These are phyloP conservation scores for Plestiodon gilberti DNA, from an alignment of 2,113 vertebrate genomes.

Conservation along the genomic window DNA sequence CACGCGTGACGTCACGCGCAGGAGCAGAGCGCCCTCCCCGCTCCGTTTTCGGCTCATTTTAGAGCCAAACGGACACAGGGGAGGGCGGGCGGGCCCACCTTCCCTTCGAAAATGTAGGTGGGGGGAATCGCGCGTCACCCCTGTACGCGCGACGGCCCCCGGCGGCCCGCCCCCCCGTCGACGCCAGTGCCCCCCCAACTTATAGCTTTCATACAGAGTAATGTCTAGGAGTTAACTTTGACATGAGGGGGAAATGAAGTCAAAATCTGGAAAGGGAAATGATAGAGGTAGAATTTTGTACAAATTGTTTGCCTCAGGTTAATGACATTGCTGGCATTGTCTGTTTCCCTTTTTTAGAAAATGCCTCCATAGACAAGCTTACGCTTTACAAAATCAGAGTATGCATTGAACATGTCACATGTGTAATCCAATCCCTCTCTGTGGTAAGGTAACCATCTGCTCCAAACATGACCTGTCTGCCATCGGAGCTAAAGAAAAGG, in stretches of 20 bases:
- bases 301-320: conserved; percentile 20
- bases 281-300: neutral
- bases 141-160: no score
- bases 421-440: conserved; percentile 13
- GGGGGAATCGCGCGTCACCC: no score
- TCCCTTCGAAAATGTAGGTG: no score
- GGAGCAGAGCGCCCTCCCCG: no score
- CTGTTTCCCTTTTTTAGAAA: conserved; percentile 26
- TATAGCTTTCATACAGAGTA: neutral
- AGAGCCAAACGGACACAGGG: no score
- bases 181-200: no score
- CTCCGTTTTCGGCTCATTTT: no score
- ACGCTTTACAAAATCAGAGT: conserved; percentile 33
- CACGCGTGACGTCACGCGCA: no score
- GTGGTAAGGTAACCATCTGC: conserved; percentile 30
- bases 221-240: conserved; percentile 7
- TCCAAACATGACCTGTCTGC: conserved; percentile 32
- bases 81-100: no score
- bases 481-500: conserved; percentile 36
- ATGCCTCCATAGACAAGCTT: neutral
- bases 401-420: neutral
- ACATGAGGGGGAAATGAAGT: rapidly evolving
- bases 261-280: rapidly evolving
- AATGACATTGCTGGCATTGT: neutral
- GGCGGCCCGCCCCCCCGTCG: no score